Percentiles rank a stretch among this genome's conserved stretches.
phyloP scores from a whole-genome alignment of 2,113 vertebrate genomes.

The Paedocypris sp. region DNA sequence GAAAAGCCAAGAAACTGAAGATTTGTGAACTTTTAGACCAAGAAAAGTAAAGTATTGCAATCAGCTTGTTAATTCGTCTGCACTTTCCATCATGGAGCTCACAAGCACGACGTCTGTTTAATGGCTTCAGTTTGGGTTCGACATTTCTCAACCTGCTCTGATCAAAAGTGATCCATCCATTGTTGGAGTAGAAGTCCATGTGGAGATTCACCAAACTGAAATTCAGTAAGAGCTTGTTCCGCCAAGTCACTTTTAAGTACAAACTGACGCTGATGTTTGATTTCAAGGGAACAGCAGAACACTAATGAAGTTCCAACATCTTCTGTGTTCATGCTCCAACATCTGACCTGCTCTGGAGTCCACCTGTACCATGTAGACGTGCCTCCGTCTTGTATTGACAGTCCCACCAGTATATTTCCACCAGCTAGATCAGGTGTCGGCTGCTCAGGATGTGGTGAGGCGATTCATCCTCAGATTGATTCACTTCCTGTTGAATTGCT shows the following conservation, averaged over 20 bases:
- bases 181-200: background rate
- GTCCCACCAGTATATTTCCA: slow-evolving; percentile 53
- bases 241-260: background rate
- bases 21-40: no score
- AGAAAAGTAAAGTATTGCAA: no score
- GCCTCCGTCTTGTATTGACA: slow-evolving; percentile 37
- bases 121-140: slow-evolving; percentile 8
- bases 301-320: background rate
- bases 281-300: background rate
- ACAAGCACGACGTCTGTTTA: slow-evolving; percentile 13
- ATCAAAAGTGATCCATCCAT: background rate
- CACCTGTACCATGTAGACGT: slow-evolving; percentile 41
- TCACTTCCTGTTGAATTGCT: slow-evolving; percentile 68
- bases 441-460: slow-evolving; percentile 64
- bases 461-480: slow-evolving; percentile 71
- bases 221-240: background rate
- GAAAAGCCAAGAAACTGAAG: no score
- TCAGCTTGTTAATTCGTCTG: slow-evolving; percentile 20
- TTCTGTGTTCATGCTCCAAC: no score
- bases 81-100: slow-evolving; percentile 12
- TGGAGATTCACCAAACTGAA: background rate
- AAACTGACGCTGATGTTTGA: background rate
- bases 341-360: no score
- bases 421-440: slow-evolving; percentile 59
- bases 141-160: slow-evolving; percentile 7